Conservation (phyloP, 1,140 invertebrate genomes). For the Cyclina sinensis region DNA sequence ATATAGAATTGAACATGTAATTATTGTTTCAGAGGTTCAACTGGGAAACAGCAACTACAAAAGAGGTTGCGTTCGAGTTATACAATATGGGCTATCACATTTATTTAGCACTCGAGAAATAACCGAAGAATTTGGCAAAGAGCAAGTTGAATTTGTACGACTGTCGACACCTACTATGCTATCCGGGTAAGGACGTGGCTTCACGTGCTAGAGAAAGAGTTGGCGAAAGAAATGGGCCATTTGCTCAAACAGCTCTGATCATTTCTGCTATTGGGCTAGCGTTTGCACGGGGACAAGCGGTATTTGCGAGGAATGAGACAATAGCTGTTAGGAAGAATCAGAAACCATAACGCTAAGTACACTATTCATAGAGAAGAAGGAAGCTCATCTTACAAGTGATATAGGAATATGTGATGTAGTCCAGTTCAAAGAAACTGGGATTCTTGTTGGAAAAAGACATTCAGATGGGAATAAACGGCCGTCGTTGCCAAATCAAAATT, state of each 20-base stretch:
- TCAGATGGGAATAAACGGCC: not conserved
- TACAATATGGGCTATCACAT: not conserved
- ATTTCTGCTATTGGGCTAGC: slow-evolving; percentile 52
- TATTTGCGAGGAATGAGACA: not conserved
- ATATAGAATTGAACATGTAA: not conserved
- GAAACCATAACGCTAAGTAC: not conserved
- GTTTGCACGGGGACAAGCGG: not conserved
- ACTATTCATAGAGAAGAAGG: not conserved
- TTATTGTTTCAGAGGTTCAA: not conserved
- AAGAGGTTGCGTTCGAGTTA: not conserved
- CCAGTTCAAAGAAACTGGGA: not conserved
- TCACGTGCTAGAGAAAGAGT: not conserved
- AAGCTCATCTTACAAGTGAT: slow-evolving; percentile 7
- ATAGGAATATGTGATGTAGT: slow-evolving; percentile 11
- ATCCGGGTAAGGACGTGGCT: not conserved
- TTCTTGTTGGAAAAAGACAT: not conserved
- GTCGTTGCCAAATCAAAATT: not conserved
- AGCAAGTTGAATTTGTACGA: not conserved
- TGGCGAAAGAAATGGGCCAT: slow-evolving; percentile 22
- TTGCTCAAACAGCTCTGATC: slow-evolving; percentile 25
- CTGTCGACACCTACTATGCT: not conserved
- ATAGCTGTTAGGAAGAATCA: not conserved
- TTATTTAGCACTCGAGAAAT: not conserved
- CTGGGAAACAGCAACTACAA: not conserved
- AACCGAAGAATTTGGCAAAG: not conserved